phyloP scores from a whole-genome alignment of 2,113 vertebrate species.

The Tupaia tana region DNA sequence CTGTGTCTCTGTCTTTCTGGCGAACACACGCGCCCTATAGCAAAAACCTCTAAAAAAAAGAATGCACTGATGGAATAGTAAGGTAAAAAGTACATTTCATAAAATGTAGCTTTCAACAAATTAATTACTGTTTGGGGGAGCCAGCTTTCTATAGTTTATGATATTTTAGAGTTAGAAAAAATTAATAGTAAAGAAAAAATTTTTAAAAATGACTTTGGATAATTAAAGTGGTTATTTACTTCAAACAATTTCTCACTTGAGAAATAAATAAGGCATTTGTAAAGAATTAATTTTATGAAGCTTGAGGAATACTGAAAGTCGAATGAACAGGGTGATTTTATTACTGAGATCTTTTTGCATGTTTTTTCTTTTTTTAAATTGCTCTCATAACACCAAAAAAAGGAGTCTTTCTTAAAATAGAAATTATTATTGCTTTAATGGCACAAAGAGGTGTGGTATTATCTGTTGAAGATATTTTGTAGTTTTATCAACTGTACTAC shows the following conservation, averaged over 20 bases:
- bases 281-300: slow-evolving; percentile 17
- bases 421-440: background rate
- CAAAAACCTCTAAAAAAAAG: too few relatives aligned
- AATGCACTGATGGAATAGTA: background rate
- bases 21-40: too few relatives aligned
- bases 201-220: background rate
- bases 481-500: too few relatives aligned
- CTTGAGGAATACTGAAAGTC: background rate
- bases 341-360: background rate
- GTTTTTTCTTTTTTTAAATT: slow-evolving; percentile 5
- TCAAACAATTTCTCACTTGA: background rate
- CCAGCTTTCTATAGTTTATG: background rate
- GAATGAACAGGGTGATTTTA: background rate
- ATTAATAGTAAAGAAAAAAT: background rate
- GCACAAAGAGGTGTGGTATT: too few relatives aligned
- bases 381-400: background rate
- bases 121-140: background rate
- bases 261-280: background rate
- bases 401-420: background rate
- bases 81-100: background rate
- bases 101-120: background rate
- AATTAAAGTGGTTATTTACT: background rate
- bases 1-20: too few relatives aligned
- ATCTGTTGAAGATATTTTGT: too few relatives aligned
- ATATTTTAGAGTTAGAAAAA: background rate